A percentile compares a stretch with the other conserved stretches of the same genome.
Conservation (phyloP, 2,888 invertebrate genomes). For the Cephus rjabovi region DNA sequence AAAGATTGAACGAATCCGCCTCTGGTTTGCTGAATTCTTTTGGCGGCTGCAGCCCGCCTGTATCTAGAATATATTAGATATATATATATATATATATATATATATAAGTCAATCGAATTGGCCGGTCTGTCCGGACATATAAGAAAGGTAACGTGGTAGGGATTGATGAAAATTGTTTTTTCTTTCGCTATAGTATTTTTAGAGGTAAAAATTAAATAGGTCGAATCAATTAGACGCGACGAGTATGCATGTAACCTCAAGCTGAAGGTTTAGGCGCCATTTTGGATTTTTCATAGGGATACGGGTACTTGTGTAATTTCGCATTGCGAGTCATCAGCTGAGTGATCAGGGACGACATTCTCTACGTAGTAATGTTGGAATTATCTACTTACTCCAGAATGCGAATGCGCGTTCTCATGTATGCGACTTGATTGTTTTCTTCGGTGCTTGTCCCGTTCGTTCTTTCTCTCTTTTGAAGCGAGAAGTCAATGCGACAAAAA, state of each 20-base stretch:
- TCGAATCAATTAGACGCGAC: not conserved
- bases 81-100: too few species aligned
- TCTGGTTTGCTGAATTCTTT: constrained; percentile 2
- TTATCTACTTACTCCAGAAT: constrained; percentile 58
- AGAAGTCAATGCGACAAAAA: not conserved
- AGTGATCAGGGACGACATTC: not conserved
- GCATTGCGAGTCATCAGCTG: not conserved
- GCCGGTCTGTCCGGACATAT: not conserved
- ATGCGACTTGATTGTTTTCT: constrained; percentile 20
- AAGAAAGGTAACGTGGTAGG: not conserved
- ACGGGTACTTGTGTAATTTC: not conserved
- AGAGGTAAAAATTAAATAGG: not conserved
- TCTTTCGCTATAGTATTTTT: not conserved
- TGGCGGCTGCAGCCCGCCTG: constrained; percentile 35
- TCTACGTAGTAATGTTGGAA: constrained; percentile 36
- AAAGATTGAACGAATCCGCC: constrained; percentile 30
- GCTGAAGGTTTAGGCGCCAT: not conserved
- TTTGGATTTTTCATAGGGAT: not conserved
- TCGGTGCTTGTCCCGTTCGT: not conserved
- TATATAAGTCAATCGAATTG: not conserved
- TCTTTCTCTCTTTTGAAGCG: not conserved
- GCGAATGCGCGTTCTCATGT: constrained; percentile 36
- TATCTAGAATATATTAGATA: not conserved
- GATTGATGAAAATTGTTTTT: not conserved
- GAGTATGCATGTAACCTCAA: not conserved